Conservation (phyloP, 2,797 vertebrate species). For the Sebastes reedi region DNA sequence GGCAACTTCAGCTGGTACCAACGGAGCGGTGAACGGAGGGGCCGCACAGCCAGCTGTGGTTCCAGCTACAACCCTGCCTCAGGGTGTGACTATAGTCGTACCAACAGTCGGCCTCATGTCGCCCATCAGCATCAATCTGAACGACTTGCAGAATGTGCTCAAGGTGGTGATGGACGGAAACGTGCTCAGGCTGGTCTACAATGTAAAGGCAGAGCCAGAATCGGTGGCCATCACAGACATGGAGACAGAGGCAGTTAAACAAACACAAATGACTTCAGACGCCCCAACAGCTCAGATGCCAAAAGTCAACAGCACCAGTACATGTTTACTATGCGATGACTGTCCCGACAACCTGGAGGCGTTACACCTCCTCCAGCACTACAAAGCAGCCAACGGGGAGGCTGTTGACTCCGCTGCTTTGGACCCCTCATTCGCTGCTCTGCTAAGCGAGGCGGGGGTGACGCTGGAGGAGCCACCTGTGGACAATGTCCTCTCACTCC, state of each 20-base stretch:
- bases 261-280: conserved; percentile 4
- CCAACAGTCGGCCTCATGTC: conserved; percentile 95
- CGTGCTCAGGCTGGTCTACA: conserved; percentile 88
- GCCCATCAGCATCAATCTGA: conserved; percentile 97
- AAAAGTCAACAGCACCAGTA: conserved; percentile 76
- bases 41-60: conserved; percentile 73
- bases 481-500: conserved; percentile 92
- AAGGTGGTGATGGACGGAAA: conserved; percentile 95
- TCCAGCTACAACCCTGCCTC: conserved; percentile 59
- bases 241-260: not conserved
- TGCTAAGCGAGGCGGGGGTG: conserved; percentile 85
- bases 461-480: conserved; percentile 89
- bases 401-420: conserved; percentile 78
- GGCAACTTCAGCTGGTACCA: conserved; percentile 77
- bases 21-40: conserved; percentile 86
- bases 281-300: conserved; percentile 41
- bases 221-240: conserved; percentile 46
- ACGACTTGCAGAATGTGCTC: conserved; percentile 95
- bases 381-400: conserved; percentile 83
- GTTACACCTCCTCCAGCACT: conserved; percentile 90
- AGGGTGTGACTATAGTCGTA: conserved; percentile 93
- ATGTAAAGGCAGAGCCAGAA: conserved; percentile 88
- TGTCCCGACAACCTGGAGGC: conserved; percentile 89
- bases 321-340: conserved; percentile 92
- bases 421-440: conserved; percentile 81